Evolutionary conservation across 2,113 vertebrate species (phyloP).

Genomic region (Aegithalos caudatus): DNA sequence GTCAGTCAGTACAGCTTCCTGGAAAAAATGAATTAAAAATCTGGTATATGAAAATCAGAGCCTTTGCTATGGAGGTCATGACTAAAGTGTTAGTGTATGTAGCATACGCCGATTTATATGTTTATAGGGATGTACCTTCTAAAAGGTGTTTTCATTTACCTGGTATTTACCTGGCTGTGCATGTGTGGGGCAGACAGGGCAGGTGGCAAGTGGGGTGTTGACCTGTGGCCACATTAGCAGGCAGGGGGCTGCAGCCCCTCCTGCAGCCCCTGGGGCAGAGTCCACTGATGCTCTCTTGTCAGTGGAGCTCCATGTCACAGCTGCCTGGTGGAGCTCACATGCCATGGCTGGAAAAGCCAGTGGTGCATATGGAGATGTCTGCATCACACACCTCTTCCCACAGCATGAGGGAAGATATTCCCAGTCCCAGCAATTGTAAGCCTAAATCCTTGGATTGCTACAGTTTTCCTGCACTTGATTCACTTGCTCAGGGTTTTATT

Average conservation of each 20-base stretch:
- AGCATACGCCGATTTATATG: neutral
- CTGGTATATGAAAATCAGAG: neutral
- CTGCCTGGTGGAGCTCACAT: neutral
- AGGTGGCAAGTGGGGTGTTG: neutral
- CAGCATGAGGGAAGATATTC: neutral
- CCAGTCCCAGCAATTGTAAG: neutral
- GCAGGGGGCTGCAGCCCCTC: neutral
- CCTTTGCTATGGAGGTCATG: neutral
- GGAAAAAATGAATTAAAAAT: neutral
- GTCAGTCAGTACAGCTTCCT: neutral
- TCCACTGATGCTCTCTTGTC: neutral
- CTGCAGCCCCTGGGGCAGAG: neutral
- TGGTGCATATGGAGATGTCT: accelerated
- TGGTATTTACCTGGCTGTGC: neutral
- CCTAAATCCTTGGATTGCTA: neutral
- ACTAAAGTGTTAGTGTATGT: neutral
- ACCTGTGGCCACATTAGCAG: neutral
- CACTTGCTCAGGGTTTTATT: neutral
- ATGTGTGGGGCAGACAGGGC: neutral
- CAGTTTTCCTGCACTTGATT: neutral
- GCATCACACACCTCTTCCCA: neutral
- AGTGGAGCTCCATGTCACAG: accelerated
- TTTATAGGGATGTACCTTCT: neutral
- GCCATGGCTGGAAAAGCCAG: neutral
- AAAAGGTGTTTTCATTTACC: neutral